Base-by-base conservation (phyloP, 2,888 invertebrate genomes). In the Coleophora flavipennella region DNA sequence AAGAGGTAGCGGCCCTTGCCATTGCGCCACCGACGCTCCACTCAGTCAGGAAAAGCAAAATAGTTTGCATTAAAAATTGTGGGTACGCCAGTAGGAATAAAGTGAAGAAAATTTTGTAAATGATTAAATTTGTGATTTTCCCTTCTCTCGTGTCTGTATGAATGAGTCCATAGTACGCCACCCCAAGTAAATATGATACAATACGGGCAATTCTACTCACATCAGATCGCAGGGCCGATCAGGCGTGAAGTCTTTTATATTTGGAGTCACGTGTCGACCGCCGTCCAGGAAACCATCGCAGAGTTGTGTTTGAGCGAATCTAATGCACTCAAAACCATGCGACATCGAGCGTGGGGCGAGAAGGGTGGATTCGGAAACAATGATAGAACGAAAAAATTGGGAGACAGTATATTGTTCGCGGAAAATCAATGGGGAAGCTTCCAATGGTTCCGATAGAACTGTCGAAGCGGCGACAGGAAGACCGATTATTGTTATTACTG, bases 201-300 rank as follows among this genome's bases (percentile, higher is more conserved):
- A 79, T 79, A 67, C 68, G 62, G 78, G 70, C 75, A 81, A 83
- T 83, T 76, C 80, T 62, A 76, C 83, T 81, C 79, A 67, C 70
- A 81, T 81, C 70, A 66, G 65, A 73, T 70, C 63, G 64, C 57
- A 41, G 53, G 68, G 61, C 64, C 60, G 71, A 77, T 83, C 80
- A 74, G 74, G 75, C 83, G 80, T 81, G 76, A 75, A 83, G 70
- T 71, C 73, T 77, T 81, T 83, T 79, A 72, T 80, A 76, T 75
- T 75, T 66, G 66, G 54, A 70, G 83, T 69, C 83, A 77, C 84
- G 83, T 81, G 83, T 64, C 74, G 62, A 55, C 63, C 74, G 57
- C 52, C 73, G 74, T 67, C 65, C 81, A 80, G 80, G 80, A 81
- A 81, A 79, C 80, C 74, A 57, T 58, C 52, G 65, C 59, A 63